Evolutionary conservation across 2,888 invertebrate genomes (phyloP).

Genomic region (Eilema depressum): DNA sequence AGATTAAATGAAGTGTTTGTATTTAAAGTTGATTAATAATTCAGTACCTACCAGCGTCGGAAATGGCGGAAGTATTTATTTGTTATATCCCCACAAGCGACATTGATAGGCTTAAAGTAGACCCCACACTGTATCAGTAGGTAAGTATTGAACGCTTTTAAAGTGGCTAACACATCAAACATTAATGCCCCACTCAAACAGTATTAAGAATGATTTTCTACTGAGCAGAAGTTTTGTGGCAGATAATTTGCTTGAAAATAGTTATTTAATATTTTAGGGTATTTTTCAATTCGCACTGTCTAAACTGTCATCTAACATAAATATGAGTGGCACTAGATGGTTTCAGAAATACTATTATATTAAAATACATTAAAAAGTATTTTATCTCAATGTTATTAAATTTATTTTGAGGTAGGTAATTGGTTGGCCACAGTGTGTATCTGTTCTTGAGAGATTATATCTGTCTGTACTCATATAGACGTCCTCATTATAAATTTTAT

Average conservation of each 20-base stretch:
- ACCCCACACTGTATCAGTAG: neutral
- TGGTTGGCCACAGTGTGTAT: neutral
- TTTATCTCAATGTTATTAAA: no score
- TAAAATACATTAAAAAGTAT: neutral
- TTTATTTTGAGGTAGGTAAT: no score
- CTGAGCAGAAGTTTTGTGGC: neutral
- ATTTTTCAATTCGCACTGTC: no score
- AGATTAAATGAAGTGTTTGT: neutral
- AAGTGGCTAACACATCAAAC: constrained; percentile 17
- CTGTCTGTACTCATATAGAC: neutral
- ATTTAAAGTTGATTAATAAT: neutral
- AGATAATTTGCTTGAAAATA: neutral
- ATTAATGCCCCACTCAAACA: constrained; percentile 14
- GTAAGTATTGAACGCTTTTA: constrained; percentile 12
- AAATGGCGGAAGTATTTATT: neutral
- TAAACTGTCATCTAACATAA: no score
- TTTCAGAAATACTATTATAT: no score
- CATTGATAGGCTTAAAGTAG: neutral
- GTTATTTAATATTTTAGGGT: neutral
- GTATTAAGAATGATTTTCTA: neutral
- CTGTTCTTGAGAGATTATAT: neutral
- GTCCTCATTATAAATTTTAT: no score
- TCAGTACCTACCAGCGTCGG: neutral
- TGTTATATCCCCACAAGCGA: neutral
- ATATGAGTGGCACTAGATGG: no score